Percentiles rank a stretch among this genome's conserved stretches.
Evolutionary conservation across 2,113 vertebrate species (phyloP).

Genomic region (Clupea harengus): DNA sequence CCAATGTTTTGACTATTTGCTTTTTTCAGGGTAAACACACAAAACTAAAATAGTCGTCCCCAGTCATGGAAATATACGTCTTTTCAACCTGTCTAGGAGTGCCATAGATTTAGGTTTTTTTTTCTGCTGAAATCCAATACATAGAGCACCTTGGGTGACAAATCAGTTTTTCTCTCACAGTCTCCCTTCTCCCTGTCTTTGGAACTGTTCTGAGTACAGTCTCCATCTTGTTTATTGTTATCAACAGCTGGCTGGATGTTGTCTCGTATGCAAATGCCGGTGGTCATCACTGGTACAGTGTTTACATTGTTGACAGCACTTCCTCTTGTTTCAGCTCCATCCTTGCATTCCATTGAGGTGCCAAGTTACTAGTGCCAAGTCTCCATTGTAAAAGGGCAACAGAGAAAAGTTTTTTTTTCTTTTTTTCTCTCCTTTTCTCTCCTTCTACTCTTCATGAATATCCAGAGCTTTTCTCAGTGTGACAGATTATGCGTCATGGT

Average conservation of each 20-base stretch:
- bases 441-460: constrained; percentile 55
- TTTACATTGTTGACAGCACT: constrained; percentile 35
- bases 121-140: background rate
- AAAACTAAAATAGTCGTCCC: background rate
- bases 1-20: background rate
- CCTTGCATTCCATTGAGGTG: constrained; percentile 47
- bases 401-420: constrained; percentile 31
- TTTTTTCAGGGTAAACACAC: background rate
- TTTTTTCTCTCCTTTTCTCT: constrained; percentile 20
- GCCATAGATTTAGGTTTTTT: background rate
- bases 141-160: background rate
- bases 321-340: constrained; percentile 24
- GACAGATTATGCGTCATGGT: constrained; percentile 65
- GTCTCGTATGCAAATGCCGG: constrained; percentile 40
- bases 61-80: background rate
- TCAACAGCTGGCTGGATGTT: background rate
- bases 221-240: background rate
- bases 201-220: background rate
- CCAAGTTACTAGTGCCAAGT: constrained; percentile 39
- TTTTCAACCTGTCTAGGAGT: background rate
- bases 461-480: constrained; percentile 36
- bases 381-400: constrained; percentile 29
- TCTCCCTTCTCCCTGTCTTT: background rate
- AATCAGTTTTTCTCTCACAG: background rate
- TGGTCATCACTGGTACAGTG: constrained; percentile 32